Evolutionary conservation across 2,113 vertebrate genomes (phyloP).

Genomic region (Typhlomys cinereus): DNA sequence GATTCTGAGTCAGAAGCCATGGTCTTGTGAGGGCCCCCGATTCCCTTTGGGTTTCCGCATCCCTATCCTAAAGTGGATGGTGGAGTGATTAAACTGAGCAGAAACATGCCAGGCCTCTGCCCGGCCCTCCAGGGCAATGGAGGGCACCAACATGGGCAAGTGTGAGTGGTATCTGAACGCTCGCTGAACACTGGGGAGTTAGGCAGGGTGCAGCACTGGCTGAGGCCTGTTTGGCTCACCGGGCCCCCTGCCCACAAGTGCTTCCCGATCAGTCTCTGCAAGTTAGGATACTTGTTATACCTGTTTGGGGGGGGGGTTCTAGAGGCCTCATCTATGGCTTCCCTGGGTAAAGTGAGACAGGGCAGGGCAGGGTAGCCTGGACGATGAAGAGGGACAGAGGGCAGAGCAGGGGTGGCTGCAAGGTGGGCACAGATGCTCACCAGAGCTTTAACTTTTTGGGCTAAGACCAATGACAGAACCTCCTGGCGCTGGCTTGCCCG

Average conservation of each 20-base stretch:
- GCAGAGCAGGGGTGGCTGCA: neutral
- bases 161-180: too few relatives aligned
- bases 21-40: neutral
- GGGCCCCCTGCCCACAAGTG: too few relatives aligned
- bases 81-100: neutral
- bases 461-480: neutral
- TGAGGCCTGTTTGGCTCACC: neutral
- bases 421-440: neutral
- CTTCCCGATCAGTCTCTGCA: neutral
- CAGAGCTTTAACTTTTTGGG: neutral
- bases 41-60: neutral
- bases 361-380: neutral
- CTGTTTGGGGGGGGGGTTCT: neutral
- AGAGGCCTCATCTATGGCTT: neutral
- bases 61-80: neutral
- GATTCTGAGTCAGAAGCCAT: neutral
- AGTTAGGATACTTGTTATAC: fast-evolving
- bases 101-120: fast-evolving
- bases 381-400: fast-evolving
- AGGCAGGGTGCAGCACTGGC: neutral
- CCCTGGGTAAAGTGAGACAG: neutral
- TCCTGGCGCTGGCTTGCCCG: neutral
- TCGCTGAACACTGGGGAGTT: neutral
- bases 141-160: too few relatives aligned
- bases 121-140: fast-evolving